Percentiles rank a stretch among this genome's conserved stretches.
Conservation (phyloP, 2,888 invertebrate species). For the Plebejus argus region DNA sequence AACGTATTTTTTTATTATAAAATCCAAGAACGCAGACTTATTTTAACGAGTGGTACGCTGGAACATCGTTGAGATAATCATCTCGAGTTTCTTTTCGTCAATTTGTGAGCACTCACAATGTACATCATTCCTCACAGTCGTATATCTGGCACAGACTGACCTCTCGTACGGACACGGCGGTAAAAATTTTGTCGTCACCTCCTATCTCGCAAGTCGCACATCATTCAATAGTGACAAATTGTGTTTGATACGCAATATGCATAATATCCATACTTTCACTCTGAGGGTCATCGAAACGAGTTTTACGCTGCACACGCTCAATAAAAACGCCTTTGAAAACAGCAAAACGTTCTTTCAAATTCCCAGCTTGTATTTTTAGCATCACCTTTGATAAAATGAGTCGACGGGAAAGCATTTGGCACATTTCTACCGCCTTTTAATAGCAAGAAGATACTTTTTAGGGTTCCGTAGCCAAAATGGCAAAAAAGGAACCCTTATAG, state of each 20-base stretch:
- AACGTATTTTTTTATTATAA: background rate
- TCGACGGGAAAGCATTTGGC: conserved; percentile 3
- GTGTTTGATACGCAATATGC: conserved; percentile 13
- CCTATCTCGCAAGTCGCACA: conserved; percentile 6
- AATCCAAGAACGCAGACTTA: background rate
- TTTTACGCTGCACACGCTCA: background rate
- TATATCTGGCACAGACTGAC: background rate
- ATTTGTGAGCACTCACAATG: conserved; percentile 10
- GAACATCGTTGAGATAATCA: background rate
- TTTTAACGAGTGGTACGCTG: background rate
- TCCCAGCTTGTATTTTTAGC: background rate
- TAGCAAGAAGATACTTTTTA: background rate
- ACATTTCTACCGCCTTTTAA: background rate
- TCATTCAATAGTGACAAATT: conserved; percentile 23
- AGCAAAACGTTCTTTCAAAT: background rate
- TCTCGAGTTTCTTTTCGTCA: background rate
- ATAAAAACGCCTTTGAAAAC: background rate
- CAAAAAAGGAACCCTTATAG: too few relatives aligned
- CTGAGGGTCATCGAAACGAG: background rate
- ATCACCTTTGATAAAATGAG: background rate
- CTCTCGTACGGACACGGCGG: background rate
- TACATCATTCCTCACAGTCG: conserved; percentile 18
- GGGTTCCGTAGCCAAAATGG: too few relatives aligned
- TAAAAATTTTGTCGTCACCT: background rate
- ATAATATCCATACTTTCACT: conserved; percentile 21